phyloP scores from a whole-genome alignment of 2,113 vertebrate genomes.

The Rhinoderma darwinii region DNA sequence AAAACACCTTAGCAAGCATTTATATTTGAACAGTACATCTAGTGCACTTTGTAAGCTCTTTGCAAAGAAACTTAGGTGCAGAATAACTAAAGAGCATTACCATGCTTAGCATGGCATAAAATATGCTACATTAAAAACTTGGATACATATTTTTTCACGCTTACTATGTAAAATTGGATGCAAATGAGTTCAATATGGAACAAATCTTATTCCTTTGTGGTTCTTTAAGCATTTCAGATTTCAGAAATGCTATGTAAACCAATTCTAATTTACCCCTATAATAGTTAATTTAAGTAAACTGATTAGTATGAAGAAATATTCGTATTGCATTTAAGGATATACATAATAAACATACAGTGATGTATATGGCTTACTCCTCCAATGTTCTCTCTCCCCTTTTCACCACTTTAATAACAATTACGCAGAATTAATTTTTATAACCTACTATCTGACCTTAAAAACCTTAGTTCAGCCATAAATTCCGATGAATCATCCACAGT shows the following conservation, averaged over 20 bases:
- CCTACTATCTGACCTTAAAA: not conserved
- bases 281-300: conserved; percentile 21
- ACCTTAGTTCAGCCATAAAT: not conserved
- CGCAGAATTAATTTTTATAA: not conserved
- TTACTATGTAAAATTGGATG: conserved; percentile 46
- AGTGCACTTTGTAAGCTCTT: conserved; percentile 42
- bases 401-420: not conserved
- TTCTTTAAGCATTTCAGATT: conserved; percentile 3
- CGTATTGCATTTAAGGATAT: not conserved
- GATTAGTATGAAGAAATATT: not conserved
- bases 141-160: conserved; percentile 35
- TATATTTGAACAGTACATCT: conserved; percentile 43
- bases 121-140: conserved; percentile 41
- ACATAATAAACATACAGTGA: not conserved
- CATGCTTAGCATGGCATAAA: conserved; percentile 39
- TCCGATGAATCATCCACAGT: no score
- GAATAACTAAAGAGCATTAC: conserved; percentile 36
- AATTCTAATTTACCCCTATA: conserved; percentile 36
- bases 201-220: conserved; percentile 38
- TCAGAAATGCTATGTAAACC: conserved; percentile 27
- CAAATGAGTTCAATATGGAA: conserved; percentile 36
- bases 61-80: conserved; percentile 8
- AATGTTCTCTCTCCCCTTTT: not conserved
- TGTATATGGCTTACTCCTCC: not conserved
- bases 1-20: conserved; percentile 29